Conservation (phyloP, 2,888 invertebrate species). For the Rhagonycha fulva region DNA sequence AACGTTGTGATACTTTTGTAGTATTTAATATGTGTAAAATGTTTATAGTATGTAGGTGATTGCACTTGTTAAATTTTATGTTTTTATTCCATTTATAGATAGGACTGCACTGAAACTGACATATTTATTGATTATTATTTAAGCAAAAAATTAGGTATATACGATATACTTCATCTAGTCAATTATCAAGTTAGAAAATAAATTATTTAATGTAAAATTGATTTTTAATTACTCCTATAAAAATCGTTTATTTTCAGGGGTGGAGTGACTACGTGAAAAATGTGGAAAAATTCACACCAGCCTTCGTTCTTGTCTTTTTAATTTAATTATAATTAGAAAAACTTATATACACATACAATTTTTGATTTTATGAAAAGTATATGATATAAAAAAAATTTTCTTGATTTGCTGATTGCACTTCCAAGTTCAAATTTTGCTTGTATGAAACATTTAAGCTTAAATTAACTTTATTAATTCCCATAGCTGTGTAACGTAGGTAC, state of each 20-base stretch:
- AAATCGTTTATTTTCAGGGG: not conserved
- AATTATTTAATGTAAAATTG: not conserved
- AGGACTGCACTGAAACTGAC: not conserved
- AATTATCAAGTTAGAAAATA: slow-evolving; percentile 19
- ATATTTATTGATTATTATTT: not conserved
- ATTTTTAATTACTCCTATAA: not conserved
- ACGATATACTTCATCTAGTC: slow-evolving; percentile 11
- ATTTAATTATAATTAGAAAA: too few relatives aligned
- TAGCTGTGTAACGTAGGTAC: too few relatives aligned
- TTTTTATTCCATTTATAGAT: not conserved
- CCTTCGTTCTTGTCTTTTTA: too few relatives aligned
- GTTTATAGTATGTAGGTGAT: not conserved
- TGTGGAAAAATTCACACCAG: too few relatives aligned
- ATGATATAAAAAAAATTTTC: too few relatives aligned
- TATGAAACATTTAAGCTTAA: too few relatives aligned
- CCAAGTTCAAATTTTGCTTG: too few relatives aligned
- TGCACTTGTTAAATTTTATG: not conserved
- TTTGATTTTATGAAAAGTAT: too few relatives aligned
- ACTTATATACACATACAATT: too few relatives aligned
- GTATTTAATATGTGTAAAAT: not conserved
- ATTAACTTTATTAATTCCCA: too few relatives aligned
- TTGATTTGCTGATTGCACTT: too few relatives aligned
- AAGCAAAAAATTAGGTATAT: not conserved
- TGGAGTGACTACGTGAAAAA: too few relatives aligned
- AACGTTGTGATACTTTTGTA: slow-evolving; percentile 2